Percentiles rank a stretch among this genome's conserved stretches.
Evolutionary conservation across 2,113 vertebrate species (phyloP).

Genomic region (Ondatra zibethicus): DNA sequence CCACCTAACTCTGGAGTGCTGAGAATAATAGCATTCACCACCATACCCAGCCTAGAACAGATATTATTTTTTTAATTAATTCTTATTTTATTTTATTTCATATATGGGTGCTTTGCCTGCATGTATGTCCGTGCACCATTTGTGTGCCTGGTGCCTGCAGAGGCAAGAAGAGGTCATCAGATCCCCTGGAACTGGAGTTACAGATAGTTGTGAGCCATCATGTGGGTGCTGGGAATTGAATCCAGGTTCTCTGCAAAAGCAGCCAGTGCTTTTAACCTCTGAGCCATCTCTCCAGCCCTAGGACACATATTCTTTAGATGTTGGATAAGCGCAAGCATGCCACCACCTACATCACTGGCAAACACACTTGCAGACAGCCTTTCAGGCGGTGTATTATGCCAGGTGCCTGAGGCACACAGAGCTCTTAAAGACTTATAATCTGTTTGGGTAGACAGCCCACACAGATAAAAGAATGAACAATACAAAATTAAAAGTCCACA

Average conservation of each 20-base stretch:
- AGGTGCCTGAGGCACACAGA: constrained; percentile 35
- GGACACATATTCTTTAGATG: background rate
- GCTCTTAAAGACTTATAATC: constrained; percentile 44
- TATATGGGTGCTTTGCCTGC: background rate
- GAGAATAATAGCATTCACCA: background rate
- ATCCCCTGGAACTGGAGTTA: background rate
- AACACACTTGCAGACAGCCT: background rate
- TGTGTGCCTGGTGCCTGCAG: background rate
- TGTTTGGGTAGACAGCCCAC: constrained; percentile 37
- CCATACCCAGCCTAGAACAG: background rate
- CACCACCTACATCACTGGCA: constrained; percentile 16
- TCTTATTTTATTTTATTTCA: background rate
- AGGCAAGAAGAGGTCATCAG: background rate
- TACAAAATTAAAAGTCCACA: background rate
- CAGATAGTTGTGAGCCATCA: background rate
- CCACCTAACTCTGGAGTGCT: background rate
- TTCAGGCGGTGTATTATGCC: constrained; percentile 5
- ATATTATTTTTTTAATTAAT: background rate
- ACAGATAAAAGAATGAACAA: constrained; percentile 50
- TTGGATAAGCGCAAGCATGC: constrained; percentile 30
- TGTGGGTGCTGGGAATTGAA: background rate
- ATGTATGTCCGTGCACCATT: background rate
- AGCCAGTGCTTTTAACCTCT: background rate
- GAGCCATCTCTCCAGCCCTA: background rate
- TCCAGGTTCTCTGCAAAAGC: background rate